Base-by-base conservation (phyloP, 2,113 vertebrate genomes). In the Propithecus coquereli region DNA sequence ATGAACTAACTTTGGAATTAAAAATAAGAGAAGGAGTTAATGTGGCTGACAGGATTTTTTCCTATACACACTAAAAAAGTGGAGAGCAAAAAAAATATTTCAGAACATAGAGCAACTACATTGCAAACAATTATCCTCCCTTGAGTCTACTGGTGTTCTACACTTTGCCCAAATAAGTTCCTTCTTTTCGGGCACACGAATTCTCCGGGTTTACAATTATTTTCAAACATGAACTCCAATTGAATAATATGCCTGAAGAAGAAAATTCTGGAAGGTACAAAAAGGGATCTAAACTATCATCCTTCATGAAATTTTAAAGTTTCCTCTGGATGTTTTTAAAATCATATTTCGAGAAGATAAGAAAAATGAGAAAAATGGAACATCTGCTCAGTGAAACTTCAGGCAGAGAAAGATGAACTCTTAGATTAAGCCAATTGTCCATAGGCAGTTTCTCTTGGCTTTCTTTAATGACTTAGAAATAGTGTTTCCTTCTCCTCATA, bases 271-370 rank as follows among this genome's bases (percentile, higher is more conserved):
- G 77, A 77, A 92, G 59, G 54, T 66, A 57, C 50, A 82, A 79
- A 80, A 91, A 83, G 45, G 6, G 25, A 82, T 34, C 61, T 90
- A 93, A 94, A 81, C 57, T 14, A 94, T 81, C 77, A 94, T 87
- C 23, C 30, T 59, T 87, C 63, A 68, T 95, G 54, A 96, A 97
- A 91, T 91, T 95, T 89, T 63, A 91, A 96, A 95, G 77, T 94
- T 87, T 94, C 52, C 50, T 74, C 74, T 96, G 63, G 59, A 85
- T 84, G 2, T 68, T 80, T 94, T 91, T 84, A 25, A 85, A 76
- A 74, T 34, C 13, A 32, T 80, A 87, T 93, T 95, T 96, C 65
- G 87, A 63, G 27, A 93, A 95, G 66, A 95, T 87, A 88, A 96
- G 86, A 93, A 94, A 97, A 70, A 95, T 61, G 74, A 91, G 63